Evolutionary conservation across 2,888 invertebrate genomes (phyloP).

Genomic region (Oligia latruncula): DNA sequence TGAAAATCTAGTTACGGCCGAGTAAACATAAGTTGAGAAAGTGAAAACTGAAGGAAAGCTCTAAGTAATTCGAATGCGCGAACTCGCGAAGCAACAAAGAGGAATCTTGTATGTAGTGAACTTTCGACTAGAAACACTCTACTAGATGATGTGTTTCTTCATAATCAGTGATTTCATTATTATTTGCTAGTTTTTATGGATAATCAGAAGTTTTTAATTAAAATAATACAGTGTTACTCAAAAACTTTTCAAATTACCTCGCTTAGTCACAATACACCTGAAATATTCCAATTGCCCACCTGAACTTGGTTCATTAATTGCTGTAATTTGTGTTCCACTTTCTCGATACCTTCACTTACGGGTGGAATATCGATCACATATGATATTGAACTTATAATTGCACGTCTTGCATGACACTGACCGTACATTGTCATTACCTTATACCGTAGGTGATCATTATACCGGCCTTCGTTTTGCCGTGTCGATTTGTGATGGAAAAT

Average conservation of each 20-base stretch:
- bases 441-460: slow-evolving; percentile 50
- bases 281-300: slow-evolving; percentile 41
- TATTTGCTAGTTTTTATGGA: not conserved
- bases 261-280: slow-evolving; percentile 29
- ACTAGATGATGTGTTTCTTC: slow-evolving; percentile 6
- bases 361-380: slow-evolving; percentile 57
- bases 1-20: slow-evolving; percentile 32
- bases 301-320: slow-evolving; percentile 55
- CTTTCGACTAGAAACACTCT: not conserved
- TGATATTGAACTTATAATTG: slow-evolving; percentile 66
- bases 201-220: slow-evolving; percentile 20
- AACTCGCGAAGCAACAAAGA: not conserved
- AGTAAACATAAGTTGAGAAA: slow-evolving; percentile 7
- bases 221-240: slow-evolving; percentile 1
- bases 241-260: slow-evolving; percentile 34
- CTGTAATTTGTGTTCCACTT: slow-evolving; percentile 53
- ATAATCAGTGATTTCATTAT: slow-evolving; percentile 1
- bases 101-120: not conserved
- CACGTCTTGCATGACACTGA: slow-evolving; percentile 52
- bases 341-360: slow-evolving; percentile 58
- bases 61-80: not conserved
- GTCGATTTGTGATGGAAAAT: slow-evolving; percentile 30
- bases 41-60: slow-evolving; percentile 1
- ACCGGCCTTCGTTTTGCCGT: slow-evolving; percentile 28
- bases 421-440: slow-evolving; percentile 56